A percentile compares a stretch with the other conserved stretches of the same genome.
Conservation (phyloP, 37 sponge, comb jelly and placozoan species). For the Aplysina aerophoba region DNA sequence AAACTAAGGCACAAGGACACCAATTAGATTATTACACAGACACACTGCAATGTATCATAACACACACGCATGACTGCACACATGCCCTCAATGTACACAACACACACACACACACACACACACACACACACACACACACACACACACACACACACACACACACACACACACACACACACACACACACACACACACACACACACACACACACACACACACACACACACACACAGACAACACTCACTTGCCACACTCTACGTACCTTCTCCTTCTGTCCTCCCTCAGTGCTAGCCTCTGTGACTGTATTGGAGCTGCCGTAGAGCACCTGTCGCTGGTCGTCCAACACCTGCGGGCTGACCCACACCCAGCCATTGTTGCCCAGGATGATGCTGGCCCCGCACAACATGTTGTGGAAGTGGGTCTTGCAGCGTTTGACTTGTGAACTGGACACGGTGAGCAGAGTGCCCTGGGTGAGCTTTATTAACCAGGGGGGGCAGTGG, state of each 20-base stretch:
- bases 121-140: not conserved
- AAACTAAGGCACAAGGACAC: too few species aligned
- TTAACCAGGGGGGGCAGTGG: not conserved
- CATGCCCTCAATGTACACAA: too few species aligned
- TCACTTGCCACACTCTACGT: not conserved
- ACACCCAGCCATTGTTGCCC: slow-evolving; percentile 96
- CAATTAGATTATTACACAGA: too few species aligned
- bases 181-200: not conserved
- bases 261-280: slow-evolving; percentile 42
- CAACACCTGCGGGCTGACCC: slow-evolving; percentile 81
- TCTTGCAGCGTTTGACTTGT: slow-evolving; percentile 94
- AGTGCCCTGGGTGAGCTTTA: slow-evolving; percentile 71
- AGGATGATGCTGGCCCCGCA: slow-evolving; percentile 93
- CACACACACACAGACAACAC: not conserved
- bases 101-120: not conserved
- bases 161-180: slow-evolving; percentile 6
- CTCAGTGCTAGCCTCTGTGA: not conserved
- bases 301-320: slow-evolving; percentile 30
- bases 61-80: too few species aligned
- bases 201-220: not conserved
- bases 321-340: slow-evolving; percentile 64
- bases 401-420: slow-evolving; percentile 93
- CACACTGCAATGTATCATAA: too few species aligned
- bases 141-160: not conserved
- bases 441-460: slow-evolving; percentile 82